These are phyloP conservation scores for Melipona beecheii DNA, from an alignment of 2,888 invertebrate genomes.

Conservation along the genomic window DNA sequence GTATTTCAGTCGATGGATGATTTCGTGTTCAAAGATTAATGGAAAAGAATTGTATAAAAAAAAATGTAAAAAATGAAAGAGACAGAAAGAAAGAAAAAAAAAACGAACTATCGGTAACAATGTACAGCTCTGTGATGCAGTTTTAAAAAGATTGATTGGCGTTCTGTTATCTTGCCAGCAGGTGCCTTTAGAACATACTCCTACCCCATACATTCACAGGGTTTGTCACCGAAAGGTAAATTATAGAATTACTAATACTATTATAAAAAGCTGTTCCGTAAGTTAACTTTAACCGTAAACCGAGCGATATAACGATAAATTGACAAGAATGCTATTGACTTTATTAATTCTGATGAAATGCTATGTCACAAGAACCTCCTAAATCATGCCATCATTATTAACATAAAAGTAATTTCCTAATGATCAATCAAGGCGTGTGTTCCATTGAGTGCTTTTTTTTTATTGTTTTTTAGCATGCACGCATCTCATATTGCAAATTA, in stretches of 20 bases:
- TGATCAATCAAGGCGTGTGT: conserved; percentile 16
- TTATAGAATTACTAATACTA: conserved; percentile 78
- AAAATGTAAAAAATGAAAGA: neutral
- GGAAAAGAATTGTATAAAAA: neutral
- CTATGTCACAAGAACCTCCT: neutral
- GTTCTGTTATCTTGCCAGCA: conserved; percentile 83
- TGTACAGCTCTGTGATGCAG: conserved; percentile 56
- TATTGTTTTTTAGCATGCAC: conserved; percentile 15
- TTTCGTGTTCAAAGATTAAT: neutral
- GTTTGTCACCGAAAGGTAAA: conserved; percentile 87
- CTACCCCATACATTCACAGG: conserved; percentile 85
- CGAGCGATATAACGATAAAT: conserved; percentile 38
- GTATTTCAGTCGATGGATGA: neutral
- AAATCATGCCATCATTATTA: neutral
- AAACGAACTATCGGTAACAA: conserved; percentile 38
- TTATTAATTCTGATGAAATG: neutral
- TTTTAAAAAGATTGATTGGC: conserved; percentile 74
- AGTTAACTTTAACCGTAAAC: conserved; percentile 51
- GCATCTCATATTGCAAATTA: conserved; percentile 15
- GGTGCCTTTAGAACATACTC: conserved; percentile 83
- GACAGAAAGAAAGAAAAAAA: neutral
- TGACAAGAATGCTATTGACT: conserved; percentile 20
- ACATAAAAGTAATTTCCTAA: conserved; percentile 28
- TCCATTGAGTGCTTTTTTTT: neutral
- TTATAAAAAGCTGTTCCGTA: conserved; percentile 61